Percentiles rank a stretch among this genome's conserved stretches.
Conservation (phyloP, 2,888 invertebrate species). For the Dusona sp. region DNA sequence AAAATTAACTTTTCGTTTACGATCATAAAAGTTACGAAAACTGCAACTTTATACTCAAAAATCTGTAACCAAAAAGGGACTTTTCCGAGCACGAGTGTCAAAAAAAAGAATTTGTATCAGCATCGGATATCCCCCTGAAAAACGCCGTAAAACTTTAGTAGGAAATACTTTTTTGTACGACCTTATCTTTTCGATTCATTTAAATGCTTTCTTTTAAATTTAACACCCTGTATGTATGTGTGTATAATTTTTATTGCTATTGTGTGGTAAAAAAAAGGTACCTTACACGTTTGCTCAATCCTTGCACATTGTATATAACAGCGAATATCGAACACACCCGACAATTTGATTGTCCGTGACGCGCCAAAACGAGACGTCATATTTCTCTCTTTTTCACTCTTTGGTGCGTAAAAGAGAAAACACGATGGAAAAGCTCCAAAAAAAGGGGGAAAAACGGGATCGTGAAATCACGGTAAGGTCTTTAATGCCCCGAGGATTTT, state of each 20-base stretch:
- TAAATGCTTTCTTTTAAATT: too few species aligned
- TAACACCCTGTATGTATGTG: too few species aligned
- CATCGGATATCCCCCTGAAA: too few species aligned
- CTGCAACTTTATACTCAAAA: background rate
- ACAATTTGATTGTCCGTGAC: conserved; percentile 16
- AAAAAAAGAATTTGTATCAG: too few species aligned
- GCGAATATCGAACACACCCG: conserved; percentile 1
- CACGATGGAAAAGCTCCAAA: background rate
- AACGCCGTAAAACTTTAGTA: too few species aligned
- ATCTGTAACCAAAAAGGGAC: background rate
- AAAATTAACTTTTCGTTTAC: background rate
- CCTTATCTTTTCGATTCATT: too few species aligned
- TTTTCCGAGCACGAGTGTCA: background rate
- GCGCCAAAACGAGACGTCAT: background rate
- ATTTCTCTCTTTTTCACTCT: background rate
- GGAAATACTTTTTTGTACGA: too few species aligned
- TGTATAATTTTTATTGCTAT: too few species aligned
- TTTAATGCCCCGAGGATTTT: conserved; percentile 45
- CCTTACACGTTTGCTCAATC: conserved; percentile 33
- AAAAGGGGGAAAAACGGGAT: background rate
- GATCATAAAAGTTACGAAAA: conserved; percentile 6
- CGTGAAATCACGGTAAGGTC: conserved; percentile 44
- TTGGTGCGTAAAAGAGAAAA: background rate
- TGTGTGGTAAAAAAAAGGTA: background rate
- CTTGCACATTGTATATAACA: conserved; percentile 22